Evolutionary conservation across 2,113 vertebrate species (phyloP).

Genomic region (Corythornis vintsioides): DNA sequence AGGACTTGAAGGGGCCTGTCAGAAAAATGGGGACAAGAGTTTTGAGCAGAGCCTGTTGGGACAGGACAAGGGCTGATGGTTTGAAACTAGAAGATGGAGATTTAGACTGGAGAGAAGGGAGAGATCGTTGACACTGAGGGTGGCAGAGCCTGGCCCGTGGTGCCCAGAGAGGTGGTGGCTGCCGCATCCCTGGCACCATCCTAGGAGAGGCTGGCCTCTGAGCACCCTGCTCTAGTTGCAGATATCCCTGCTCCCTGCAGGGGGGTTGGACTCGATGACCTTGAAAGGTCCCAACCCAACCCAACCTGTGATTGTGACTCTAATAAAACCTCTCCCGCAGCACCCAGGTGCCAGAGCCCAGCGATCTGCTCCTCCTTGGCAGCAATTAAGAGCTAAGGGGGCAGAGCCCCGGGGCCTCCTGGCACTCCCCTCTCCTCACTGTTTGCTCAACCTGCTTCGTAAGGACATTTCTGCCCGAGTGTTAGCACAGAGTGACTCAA

Average conservation of each 20-base stretch:
- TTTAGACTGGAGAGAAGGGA: too few relatives aligned
- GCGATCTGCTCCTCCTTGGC: rapidly evolving
- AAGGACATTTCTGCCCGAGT: constrained; percentile 8
- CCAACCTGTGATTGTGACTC: background rate
- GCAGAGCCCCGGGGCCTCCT: background rate
- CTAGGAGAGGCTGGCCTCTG: too few relatives aligned
- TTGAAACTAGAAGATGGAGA: too few relatives aligned
- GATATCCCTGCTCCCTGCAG: background rate
- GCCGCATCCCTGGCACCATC: too few relatives aligned
- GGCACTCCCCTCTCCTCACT: background rate
- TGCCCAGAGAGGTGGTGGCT: too few relatives aligned
- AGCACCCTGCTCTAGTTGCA: background rate
- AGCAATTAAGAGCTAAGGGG: background rate
- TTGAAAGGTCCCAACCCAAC: background rate
- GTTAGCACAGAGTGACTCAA: background rate
- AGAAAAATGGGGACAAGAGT: too few relatives aligned
- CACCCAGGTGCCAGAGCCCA: background rate
- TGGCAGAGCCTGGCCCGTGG: too few relatives aligned
- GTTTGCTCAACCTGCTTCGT: constrained; percentile 23
- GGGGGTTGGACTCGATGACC: background rate
- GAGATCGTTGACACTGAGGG: too few relatives aligned
- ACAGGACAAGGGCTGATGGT: too few relatives aligned
- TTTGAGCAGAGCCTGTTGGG: too few relatives aligned
- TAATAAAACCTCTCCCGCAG: background rate
- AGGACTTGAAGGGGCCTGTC: too few relatives aligned